Base-by-base conservation (phyloP, 2,113 vertebrate species). In the Lycaon pictus region DNA sequence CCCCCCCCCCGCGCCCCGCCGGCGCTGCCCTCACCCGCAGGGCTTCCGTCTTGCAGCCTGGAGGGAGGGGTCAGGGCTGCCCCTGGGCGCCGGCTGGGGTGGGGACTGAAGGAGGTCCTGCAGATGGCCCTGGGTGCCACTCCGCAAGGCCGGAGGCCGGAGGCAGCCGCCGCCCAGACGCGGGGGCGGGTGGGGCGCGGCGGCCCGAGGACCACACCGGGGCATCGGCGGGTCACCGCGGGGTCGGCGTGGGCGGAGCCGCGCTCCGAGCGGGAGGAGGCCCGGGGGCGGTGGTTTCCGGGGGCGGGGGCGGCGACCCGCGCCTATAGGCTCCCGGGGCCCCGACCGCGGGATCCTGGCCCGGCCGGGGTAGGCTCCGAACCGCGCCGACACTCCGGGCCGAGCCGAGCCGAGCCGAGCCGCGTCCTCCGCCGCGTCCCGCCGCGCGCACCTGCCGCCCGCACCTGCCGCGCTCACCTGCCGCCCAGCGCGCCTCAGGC, bases 191-290 rank as follows among this genome's bases (percentile, higher is more conserved):
- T 5, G 29, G 15, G 32, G 29, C 65, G 69, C 4, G n/a, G 15
- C 9, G 19, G 17, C 65, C n/a, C 17, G 69, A 25, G 76, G 27
- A 43, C 43, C 43, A 43, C 25, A 0, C 12, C 23, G 4, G 16
- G 62, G 84, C 43, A 55, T 17, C 77, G 2, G 6, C 55, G 29
- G 43, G 3, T 15, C 11, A 0, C 0, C 0, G 0, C 25, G 32
- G 27, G 22, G 12, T 0, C 22, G 8, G 15, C 13, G 69, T 5
- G 32, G 81, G 62, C 53, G 90, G 35, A 22, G 76, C 53, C 6
- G 76, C 51, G 5, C 53, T 0, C 11, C 11, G 48, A 9, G 51
- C 2, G 17, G 20, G 65, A 15, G n/a, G 29, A 37, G 85, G 32
- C 48, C 13, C 11, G 51, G 55, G 77, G 3, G 27, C 35, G 58